Evolutionary conservation across 2,113 vertebrate species (phyloP).

Genomic region (Pomatostomus ruficeps): DNA sequence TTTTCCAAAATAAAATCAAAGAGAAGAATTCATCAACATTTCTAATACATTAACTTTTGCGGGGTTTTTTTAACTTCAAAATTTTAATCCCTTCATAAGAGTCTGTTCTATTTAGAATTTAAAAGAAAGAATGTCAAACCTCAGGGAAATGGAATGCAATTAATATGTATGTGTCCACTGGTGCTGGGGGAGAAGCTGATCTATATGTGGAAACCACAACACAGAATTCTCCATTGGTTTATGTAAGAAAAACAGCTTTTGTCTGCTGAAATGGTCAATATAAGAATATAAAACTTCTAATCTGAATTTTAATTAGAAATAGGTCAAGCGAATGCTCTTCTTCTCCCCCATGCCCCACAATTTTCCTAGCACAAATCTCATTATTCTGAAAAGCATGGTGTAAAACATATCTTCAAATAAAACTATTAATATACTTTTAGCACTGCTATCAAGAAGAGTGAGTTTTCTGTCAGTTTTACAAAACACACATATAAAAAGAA

Average conservation of each 20-base stretch:
- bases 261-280: background rate
- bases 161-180: background rate
- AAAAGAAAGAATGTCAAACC: background rate
- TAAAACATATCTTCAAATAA: background rate
- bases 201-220: constrained; percentile 8
- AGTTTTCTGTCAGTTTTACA: background rate
- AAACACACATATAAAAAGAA: background rate
- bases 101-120: background rate
- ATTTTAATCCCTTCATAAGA: background rate
- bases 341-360: background rate
- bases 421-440: background rate
- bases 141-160: constrained; percentile 37
- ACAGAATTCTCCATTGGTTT: background rate
- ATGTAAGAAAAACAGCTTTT: background rate
- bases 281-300: background rate
- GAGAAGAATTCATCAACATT: background rate
- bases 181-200: background rate
- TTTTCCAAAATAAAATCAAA: background rate
- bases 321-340: background rate
- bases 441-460: background rate
- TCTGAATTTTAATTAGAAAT: background rate
- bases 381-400: background rate
- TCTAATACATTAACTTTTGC: background rate
- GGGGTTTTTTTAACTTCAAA: background rate
- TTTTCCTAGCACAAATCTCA: background rate